A percentile compares a stretch with the other conserved stretches of the same genome.
These are phyloP conservation scores for Bos taurus DNA, from an alignment of 2,113 vertebrate genomes.

Conservation along the genomic window DNA sequence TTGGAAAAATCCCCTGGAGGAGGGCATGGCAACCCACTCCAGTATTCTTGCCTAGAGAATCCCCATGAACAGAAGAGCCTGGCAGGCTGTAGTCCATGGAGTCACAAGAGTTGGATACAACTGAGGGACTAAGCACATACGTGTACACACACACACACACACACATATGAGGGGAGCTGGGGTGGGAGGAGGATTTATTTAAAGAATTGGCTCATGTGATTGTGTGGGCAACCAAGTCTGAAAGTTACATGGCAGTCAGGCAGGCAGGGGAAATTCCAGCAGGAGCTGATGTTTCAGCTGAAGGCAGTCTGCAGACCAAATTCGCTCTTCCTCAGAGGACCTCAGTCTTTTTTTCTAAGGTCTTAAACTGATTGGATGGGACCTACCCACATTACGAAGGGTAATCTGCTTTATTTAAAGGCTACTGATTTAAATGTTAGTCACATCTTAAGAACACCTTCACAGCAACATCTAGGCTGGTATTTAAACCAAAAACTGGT, in stretches of 20 bases:
- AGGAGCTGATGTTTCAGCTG: not conserved
- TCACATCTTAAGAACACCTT: not conserved
- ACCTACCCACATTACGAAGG: not conserved
- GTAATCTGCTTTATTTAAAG: not conserved
- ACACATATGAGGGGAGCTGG: not conserved
- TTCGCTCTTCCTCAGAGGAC: not conserved
- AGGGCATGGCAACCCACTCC: not conserved
- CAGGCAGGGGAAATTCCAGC: not conserved
- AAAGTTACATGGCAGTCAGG: not conserved
- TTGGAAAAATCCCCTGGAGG: not conserved
- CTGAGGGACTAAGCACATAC: not conserved
- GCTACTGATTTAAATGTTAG: not conserved
- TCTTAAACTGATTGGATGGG: not conserved
- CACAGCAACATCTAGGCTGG: not conserved
- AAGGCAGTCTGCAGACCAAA: not conserved
- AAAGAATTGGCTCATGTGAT: not conserved
- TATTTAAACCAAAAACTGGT: not conserved
- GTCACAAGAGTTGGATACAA: not conserved
- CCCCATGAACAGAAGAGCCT: not conserved
- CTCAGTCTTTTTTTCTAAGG: not conserved
- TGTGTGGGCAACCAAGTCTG: not conserved
- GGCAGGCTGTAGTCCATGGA: not conserved
- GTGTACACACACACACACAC: accelerated
- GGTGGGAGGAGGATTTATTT: not conserved
- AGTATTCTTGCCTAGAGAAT: not conserved